A percentile compares a stretch with the other conserved stretches of the same genome.
phyloP scores from a whole-genome alignment of 2,888 invertebrate genomes.

The Lycocerus yunnanus region DNA sequence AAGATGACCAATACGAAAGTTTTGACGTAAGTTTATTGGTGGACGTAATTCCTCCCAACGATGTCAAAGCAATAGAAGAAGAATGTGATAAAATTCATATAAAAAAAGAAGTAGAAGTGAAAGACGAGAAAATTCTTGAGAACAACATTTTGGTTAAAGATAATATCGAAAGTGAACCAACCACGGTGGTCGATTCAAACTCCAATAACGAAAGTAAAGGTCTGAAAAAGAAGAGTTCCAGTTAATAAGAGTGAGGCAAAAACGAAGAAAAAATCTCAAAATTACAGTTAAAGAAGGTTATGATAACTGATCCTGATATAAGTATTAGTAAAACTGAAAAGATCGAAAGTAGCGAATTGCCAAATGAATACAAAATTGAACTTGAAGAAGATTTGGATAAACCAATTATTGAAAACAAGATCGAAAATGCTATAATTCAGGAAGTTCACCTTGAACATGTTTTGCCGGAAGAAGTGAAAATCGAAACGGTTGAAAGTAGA shows the following conservation, averaged over 20 bases:
- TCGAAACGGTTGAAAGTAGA: background rate
- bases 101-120: background rate
- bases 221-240: background rate
- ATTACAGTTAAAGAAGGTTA: conserved; percentile 43
- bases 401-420: background rate
- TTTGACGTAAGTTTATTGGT: conserved; percentile 45
- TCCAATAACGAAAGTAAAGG: background rate
- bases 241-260: background rate
- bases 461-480: background rate
- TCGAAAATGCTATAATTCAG: background rate
- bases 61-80: background rate
- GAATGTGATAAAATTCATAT: background rate
- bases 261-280: conserved; percentile 10
- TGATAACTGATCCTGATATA: conserved; percentile 48
- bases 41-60: conserved; percentile 42
- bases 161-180: background rate
- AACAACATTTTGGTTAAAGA: conserved; percentile 10
- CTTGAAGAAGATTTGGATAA: background rate
- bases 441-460: background rate
- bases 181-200: background rate
- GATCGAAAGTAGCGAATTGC: background rate
- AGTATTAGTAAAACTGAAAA: background rate
- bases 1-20: conserved; percentile 41
- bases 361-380: background rate
- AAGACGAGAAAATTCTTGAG: conserved; percentile 26